Evolutionary conservation across 2,113 vertebrate genomes (phyloP).

Genomic region (Rhodinocichla rosea): DNA sequence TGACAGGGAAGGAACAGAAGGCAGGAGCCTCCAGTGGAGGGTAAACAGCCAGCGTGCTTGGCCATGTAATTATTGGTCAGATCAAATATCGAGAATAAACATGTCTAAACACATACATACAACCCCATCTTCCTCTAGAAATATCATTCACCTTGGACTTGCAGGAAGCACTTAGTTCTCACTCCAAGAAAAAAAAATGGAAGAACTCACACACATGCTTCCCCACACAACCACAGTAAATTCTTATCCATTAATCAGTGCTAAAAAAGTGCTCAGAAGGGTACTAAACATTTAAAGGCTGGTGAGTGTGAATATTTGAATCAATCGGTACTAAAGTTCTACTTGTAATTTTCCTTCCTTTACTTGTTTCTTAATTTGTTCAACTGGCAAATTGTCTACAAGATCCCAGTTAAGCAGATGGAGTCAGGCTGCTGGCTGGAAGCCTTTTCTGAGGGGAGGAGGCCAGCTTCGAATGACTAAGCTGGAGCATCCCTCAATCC

Average conservation of each 20-base stretch:
- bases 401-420: constrained; percentile 8
- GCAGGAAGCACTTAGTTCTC: background rate
- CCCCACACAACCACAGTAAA: background rate
- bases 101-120: background rate
- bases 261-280: constrained; percentile 35
- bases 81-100: constrained; percentile 47
- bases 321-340: constrained; percentile 26
- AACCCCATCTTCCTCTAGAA: background rate
- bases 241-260: constrained; percentile 44
- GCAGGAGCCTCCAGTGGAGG: background rate
- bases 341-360: constrained; percentile 11
- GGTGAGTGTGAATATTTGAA: constrained; percentile 42
- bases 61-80: constrained; percentile 34
- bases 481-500: background rate
- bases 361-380: constrained; percentile 28
- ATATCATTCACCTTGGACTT: background rate
- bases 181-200: background rate
- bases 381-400: constrained; percentile 9
- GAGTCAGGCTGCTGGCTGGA: background rate
- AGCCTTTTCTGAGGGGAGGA: background rate
- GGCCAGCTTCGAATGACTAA: background rate
- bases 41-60: constrained; percentile 15
- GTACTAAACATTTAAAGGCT: constrained; percentile 64
- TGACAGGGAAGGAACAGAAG: constrained; percentile 11
- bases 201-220: background rate